Evolutionary conservation across 2,797 vertebrate species (phyloP).

Genomic region (Lagodon rhomboides): DNA sequence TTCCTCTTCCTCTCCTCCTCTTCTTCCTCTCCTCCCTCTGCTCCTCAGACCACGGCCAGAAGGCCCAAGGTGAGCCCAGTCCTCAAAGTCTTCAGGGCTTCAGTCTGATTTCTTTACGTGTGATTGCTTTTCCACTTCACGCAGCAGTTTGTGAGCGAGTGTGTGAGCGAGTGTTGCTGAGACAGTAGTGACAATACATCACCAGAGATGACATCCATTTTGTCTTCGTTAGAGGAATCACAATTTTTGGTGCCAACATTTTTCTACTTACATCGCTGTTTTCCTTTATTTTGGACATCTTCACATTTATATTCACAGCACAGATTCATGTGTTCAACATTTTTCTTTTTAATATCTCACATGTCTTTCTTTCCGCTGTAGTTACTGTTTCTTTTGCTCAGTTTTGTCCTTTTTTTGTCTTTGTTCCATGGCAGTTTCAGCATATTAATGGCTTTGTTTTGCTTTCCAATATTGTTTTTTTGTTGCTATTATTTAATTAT

Average conservation of each 20-base stretch:
- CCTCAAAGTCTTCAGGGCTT: conserved; percentile 40
- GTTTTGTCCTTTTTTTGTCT: not conserved
- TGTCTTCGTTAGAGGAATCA: not conserved
- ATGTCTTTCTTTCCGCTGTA: not conserved
- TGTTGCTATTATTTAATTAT: not conserved
- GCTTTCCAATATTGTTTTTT: not conserved
- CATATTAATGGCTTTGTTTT: not conserved
- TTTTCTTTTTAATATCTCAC: not conserved
- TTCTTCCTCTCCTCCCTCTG: conserved; percentile 29
- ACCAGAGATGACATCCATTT: conserved; percentile 16
- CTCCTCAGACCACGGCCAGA: conserved; percentile 91
- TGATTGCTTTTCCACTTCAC: conserved; percentile 1
- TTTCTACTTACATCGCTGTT: not conserved
- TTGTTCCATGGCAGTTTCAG: not conserved
- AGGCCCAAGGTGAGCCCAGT: conserved; percentile 94
- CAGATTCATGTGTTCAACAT: not conserved
- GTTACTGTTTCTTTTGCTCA: not conserved
- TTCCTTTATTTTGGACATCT: not conserved
- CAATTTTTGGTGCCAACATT: not conserved
- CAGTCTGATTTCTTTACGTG: not conserved
- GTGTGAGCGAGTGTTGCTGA: conserved; percentile 10
- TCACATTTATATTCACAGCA: not conserved
- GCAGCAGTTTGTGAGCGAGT: conserved; percentile 12
- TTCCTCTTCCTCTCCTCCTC: conserved; percentile 29
- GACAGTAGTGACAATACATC: not conserved